A percentile compares a stretch with the other conserved stretches of the same genome.
phyloP scores from a whole-genome alignment of 2,888 invertebrate genomes.

The Pyrocoelia pectoralis region DNA sequence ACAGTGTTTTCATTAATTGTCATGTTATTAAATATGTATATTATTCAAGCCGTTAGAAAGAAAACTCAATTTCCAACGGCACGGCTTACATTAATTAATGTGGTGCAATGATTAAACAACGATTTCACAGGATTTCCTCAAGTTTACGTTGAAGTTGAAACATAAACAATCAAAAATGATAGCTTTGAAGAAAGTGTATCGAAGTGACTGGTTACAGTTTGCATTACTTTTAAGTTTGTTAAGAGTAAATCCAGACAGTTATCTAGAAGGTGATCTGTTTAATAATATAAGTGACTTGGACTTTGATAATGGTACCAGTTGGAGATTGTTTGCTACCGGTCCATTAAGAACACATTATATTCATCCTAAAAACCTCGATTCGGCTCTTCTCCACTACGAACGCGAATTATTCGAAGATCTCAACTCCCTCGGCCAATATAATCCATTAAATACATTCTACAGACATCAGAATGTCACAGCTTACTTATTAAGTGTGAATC shows the following conservation, averaged over 20 bases:
- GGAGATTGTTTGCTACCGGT: slow-evolving; percentile 68
- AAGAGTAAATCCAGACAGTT: slow-evolving; percentile 77
- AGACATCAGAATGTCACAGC: slow-evolving; percentile 66
- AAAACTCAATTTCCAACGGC: not conserved
- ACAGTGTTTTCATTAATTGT: slow-evolving; percentile 18
- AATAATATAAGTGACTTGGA: slow-evolving; percentile 58
- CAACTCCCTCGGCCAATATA: slow-evolving; percentile 73
- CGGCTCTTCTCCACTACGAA: slow-evolving; percentile 74
- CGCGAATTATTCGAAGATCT: slow-evolving; percentile 76
- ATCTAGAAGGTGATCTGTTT: slow-evolving; percentile 65
- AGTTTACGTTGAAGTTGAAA: not conserved
- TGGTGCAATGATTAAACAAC: not conserved
- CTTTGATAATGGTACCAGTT: slow-evolving; percentile 73
- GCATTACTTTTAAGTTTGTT: slow-evolving; percentile 83
- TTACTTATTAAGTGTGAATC: slow-evolving; percentile 69
- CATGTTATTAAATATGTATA: not conserved
- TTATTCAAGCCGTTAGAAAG: slow-evolving; percentile 7
- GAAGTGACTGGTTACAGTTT: slow-evolving; percentile 82
- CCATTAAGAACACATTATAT: slow-evolving; percentile 69
- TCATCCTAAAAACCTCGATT: slow-evolving; percentile 77
- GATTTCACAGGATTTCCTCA: not conserved
- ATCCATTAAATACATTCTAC: slow-evolving; percentile 61
- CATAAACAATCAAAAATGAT: slow-evolving; percentile 65
- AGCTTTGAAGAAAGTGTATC: slow-evolving; percentile 82
- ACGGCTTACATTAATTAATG: not conserved